These are phyloP conservation scores for Myrmecophaga tridactyla DNA, from an alignment of 2,113 vertebrate genomes.

Conservation along the genomic window DNA sequence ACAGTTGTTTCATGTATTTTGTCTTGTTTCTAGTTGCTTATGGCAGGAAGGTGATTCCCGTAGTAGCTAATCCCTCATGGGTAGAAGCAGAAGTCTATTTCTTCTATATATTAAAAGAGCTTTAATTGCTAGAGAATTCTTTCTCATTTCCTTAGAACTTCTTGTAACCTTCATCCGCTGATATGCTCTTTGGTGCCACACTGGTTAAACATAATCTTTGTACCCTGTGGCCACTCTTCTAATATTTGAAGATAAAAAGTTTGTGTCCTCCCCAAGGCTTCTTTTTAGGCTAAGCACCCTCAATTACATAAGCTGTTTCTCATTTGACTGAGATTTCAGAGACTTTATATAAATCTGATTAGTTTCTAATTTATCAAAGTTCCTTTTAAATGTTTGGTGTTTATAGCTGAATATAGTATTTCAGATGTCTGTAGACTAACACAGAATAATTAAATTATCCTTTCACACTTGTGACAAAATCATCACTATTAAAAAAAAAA, in stretches of 20 bases:
- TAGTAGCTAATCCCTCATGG: neutral
- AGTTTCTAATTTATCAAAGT: conserved; percentile 13
- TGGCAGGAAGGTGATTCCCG: neutral
- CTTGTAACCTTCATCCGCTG: neutral
- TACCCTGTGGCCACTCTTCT: neutral
- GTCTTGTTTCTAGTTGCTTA: conserved; percentile 11
- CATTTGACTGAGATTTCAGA: neutral
- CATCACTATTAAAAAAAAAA: neutral
- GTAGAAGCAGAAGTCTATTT: conserved; percentile 13
- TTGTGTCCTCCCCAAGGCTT: neutral
- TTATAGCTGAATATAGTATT: conserved; percentile 26
- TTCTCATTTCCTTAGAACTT: neutral
- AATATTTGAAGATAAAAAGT: neutral
- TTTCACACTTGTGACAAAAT: conserved; percentile 22
- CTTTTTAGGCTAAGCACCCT: neutral
- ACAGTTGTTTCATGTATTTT: neutral
- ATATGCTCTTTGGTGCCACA: neutral
- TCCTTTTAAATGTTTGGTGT: neutral
- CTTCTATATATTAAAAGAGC: neutral
- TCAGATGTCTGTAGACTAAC: neutral
- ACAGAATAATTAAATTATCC: conserved; percentile 9
- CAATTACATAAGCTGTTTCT: conserved; percentile 31
- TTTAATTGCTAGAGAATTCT: neutral
- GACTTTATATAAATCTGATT: conserved; percentile 2
- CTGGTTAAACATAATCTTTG: neutral